Conservation (phyloP, 2,888 invertebrate genomes). For the Monoplex corrugatus region DNA sequence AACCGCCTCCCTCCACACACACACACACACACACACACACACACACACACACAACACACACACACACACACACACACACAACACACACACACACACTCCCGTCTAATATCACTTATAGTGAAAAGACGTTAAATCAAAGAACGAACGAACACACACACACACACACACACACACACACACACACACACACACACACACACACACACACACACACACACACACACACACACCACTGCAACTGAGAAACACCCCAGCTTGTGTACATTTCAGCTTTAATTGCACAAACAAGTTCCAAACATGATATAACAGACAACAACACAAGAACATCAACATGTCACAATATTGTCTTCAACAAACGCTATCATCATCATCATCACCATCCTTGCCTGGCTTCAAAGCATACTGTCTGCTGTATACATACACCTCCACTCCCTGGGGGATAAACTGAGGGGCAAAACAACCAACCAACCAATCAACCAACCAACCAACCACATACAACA, state of each 20-base stretch:
- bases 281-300: neutral
- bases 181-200: neutral
- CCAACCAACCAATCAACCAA: neutral
- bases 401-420: no score
- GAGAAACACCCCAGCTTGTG: neutral
- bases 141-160: neutral
- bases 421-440: neutral
- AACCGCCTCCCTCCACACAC: no score
- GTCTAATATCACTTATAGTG: no score
- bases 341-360: no score
- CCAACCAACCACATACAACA: neutral
- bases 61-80: no score
- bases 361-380: neutral
- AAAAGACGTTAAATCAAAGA: no score
- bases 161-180: neutral
- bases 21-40: no score
- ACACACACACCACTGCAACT: no score
- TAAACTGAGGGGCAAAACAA: neutral
- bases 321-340: no score
- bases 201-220: no score
- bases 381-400: neutral
- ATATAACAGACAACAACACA: neutral
- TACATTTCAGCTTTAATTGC: neutral
- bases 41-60: no score
- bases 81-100: no score